These are phyloP conservation scores for Alexandromys fortis DNA, from an alignment of 2,113 vertebrate genomes.

Conservation along the genomic window DNA sequence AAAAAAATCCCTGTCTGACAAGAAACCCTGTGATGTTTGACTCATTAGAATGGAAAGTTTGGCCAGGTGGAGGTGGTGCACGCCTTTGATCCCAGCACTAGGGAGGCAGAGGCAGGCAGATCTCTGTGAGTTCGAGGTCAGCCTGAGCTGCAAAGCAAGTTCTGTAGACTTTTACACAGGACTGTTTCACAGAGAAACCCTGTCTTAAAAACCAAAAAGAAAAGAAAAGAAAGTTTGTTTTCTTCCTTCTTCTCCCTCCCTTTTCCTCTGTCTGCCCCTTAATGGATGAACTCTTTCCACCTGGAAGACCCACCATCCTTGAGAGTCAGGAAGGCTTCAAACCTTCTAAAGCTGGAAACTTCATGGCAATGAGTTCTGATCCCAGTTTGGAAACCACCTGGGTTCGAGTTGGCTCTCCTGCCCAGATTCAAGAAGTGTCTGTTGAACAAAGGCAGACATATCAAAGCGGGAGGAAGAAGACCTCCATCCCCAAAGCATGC, in stretches of 20 bases:
- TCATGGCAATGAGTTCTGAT: neutral
- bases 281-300: neutral
- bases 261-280: neutral
- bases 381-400: neutral
- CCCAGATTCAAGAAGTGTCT: neutral
- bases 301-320: neutral
- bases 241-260: neutral
- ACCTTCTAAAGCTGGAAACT: neutral
- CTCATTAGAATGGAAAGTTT: neutral
- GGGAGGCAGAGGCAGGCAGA: neutral
- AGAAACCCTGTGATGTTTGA: neutral
- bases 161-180: neutral
- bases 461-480: neutral
- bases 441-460: neutral
- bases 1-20: neutral
- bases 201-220: neutral
- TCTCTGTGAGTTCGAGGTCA: neutral
- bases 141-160: neutral
- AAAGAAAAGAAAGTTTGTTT: neutral
- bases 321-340: neutral
- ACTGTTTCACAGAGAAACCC: neutral
- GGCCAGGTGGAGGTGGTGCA: neutral
- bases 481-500: rapidly evolving
- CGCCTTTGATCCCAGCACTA: neutral
- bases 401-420: neutral